Evolutionary conservation across 2,888 invertebrate genomes (phyloP), one percentile per base, ranked within the genome.

Genomic region (Asteroscopus sphinx): DNA sequence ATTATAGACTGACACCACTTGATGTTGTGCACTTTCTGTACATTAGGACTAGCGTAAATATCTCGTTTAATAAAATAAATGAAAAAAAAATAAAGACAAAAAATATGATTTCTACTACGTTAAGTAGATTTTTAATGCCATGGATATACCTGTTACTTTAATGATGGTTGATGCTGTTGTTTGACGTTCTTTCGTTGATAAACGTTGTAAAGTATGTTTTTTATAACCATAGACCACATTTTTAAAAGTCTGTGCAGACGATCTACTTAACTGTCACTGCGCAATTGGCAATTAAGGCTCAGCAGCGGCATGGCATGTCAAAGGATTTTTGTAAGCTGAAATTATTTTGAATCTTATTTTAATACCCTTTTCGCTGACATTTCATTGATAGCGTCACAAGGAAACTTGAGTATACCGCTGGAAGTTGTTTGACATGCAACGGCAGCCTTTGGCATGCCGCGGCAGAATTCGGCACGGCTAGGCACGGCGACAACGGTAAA

Each of bases 1-100:
- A 87, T 88, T 92, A 93, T 93, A 94, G 94, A 94, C 94, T 93
- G 94, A 94, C 94, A 92, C 94, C 82, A 87, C 82, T 91, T 79
- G 84, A 92, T 91, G 93, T 92, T 92, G 90, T 93, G 93, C 93
- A 93, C 94, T 87, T 86, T 83, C 88, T 86, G 88, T 90, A 92
- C 76, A 81, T 89, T 92, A 90, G 90, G 75, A 76, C 79, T 80
- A 92, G 92, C 78, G 74, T 82, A 84, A 85, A 82, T 81, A 85
- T 79, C 80, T 82, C 77, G 79, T 81, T 86, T 83, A 72, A 81
- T 79, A 81, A 81, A 85, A 72, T 54, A 72, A 78, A 82, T 79
- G 40, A 60, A 37, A 71, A 68, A 80, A 84, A 64, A 76, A 83
- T n/a, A 78, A 78, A 75, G 69, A 74, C 65, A 83, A 80, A 79